Base-by-base conservation (phyloP, 2,797 vertebrate species). In the Myotis pilosus region DNA sequence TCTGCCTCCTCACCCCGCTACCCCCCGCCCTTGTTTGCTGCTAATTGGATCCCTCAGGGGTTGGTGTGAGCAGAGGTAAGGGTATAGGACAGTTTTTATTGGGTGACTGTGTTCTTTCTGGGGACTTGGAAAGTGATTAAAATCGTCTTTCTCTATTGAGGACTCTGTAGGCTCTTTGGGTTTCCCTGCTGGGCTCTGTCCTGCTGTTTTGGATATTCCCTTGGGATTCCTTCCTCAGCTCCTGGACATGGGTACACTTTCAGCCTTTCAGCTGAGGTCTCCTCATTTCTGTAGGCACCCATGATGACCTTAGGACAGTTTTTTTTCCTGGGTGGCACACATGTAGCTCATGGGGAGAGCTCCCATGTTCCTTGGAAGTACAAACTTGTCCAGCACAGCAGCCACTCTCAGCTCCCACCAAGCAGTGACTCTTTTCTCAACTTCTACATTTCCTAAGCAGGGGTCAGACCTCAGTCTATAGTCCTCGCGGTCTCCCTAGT, bases 1-100 rank as follows among this genome's bases (percentile, higher is more conserved):
- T 68, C 13, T 0, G 12, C 7, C 49, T 53, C 5, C 4, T 23
- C 5, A 5, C 3, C 8, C 5, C 16, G 2, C 12, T 1, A 2
- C 6, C 62, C 16, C 12, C 47, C 1, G 1, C 2, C 62, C 55
- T 12, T 47, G 16, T 60, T 72, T n/a, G 41, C n/a, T 55, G 30
- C 87, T 47, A 0, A 60, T 86, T 87, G 62, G 75, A 49, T 68
- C 6, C 2, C 2, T 11, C 11, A 8, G 22, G 17, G 41, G 30
- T 22, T 44, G 19, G 8, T 36, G 2, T 25, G n/a, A 87, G 74
- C 20, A 76, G 49, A 33, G 33, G 22, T 22, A 15, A 92, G 5
- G 20, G 7, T 11, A 23, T 3, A 74, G 13, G 25, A 25, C 30
- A n/a, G 16, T 41, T 89, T 90, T 81, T 38, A 4, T 4, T 90